These are phyloP conservation scores for Macroteleia sp. DNA, from an alignment of 2,888 invertebrate species.

Conservation along the genomic window DNA sequence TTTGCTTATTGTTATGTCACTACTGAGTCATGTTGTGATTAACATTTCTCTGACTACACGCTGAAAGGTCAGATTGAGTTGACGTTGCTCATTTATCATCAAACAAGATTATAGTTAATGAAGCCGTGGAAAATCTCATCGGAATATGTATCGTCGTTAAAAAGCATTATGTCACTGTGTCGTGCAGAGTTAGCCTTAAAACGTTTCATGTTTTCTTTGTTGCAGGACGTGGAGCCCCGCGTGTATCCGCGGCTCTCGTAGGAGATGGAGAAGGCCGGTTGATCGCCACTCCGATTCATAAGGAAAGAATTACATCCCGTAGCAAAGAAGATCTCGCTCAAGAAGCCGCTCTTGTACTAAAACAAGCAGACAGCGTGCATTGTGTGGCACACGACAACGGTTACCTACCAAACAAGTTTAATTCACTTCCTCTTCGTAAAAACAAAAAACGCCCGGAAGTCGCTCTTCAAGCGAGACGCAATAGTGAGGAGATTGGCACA, in stretches of 20 bases:
- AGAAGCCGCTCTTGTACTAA: slow-evolving; percentile 90
- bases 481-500: slow-evolving; percentile 85
- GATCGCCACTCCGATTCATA: slow-evolving; percentile 84
- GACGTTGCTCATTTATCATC: slow-evolving; percentile 24
- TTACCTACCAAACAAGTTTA: slow-evolving; percentile 84
- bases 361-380: slow-evolving; percentile 89
- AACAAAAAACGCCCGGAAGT: slow-evolving; percentile 80
- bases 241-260: slow-evolving; percentile 84
- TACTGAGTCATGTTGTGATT: slow-evolving; percentile 38
- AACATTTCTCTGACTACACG: slow-evolving; percentile 32
- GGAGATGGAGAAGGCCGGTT: slow-evolving; percentile 84
- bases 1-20: slow-evolving; percentile 30
- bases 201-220: slow-evolving; percentile 67
- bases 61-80: slow-evolving; percentile 17
- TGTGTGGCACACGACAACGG: slow-evolving; percentile 85
- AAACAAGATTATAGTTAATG: slow-evolving; percentile 9
- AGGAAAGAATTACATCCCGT: slow-evolving; percentile 88
- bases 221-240: slow-evolving; percentile 84
- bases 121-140: slow-evolving; percentile 7
- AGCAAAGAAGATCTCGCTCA: slow-evolving; percentile 90
- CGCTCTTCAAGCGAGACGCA: slow-evolving; percentile 79
- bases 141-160: neutral
- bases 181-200: slow-evolving; percentile 1
- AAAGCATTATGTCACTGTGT: neutral
- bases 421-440: slow-evolving; percentile 87